Evolutionary conservation across 1,140 invertebrate genomes (phyloP).

Genomic region (Stenopsyche tienmushanensis): DNA sequence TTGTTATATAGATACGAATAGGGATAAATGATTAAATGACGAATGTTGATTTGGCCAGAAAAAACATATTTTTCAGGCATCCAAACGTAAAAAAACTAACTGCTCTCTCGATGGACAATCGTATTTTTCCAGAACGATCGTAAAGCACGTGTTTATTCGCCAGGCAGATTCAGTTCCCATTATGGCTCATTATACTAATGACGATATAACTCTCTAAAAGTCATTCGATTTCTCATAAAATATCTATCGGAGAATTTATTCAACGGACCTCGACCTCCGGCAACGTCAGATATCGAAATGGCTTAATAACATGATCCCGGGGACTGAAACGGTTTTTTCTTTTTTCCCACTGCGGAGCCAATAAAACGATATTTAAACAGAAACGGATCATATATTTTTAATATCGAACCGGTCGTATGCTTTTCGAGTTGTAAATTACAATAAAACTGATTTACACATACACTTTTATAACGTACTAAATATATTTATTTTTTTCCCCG

Average conservation of each 20-base stretch:
- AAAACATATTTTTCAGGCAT: no score
- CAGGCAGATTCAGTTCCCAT: conserved; percentile 1
- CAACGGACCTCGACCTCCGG: background rate
- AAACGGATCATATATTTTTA: background rate
- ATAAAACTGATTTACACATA: conserved; percentile 9
- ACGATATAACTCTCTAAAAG: background rate
- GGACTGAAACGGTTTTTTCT: background rate
- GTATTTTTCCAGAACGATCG: no score
- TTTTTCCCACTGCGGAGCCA: background rate
- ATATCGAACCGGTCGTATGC: background rate
- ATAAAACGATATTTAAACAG: background rate
- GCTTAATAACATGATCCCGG: background rate
- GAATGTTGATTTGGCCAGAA: no score
- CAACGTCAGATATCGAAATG: background rate
- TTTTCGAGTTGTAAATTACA: conserved; percentile 1
- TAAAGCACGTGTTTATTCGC: no score
- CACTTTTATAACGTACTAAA: conserved; percentile 4
- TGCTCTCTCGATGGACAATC: no score
- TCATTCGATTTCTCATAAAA: conserved; percentile 5
- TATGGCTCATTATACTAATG: conserved; percentile 3
- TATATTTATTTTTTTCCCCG: background rate
- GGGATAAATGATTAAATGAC: no score
- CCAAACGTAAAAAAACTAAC: no score
- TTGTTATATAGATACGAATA: no score
- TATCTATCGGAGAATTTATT: background rate